Base-by-base conservation (phyloP, 2,113 vertebrate species). In the Tiliqua scincoides region DNA sequence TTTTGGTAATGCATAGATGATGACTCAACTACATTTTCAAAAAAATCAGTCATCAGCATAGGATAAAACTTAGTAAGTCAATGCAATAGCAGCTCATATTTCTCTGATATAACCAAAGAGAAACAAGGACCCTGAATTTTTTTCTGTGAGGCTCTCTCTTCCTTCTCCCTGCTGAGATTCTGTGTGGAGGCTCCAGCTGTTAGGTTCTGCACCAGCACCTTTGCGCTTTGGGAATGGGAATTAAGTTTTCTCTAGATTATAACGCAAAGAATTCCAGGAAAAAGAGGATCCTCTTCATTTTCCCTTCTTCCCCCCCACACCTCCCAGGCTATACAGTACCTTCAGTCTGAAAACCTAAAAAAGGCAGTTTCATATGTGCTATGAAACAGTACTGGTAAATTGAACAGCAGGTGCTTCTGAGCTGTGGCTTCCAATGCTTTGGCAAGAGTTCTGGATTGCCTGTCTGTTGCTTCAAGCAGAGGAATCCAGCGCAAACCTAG, bases 201-300 rank as follows among this genome's bases (percentile, higher is more conserved):
- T 84, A 59, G 12, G 37, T 18, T 84, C 85, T 85, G 85, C 84
- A 82, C 71, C 70, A 83, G 61, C 80, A 79, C 76, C 61, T 77
- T 43, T 37, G 35, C 74, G 84, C 89, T 85, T 32, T 79, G 89
- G 88, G 93, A 48, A 59, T 1, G 1, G 80, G 86, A 92, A 91
- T 90, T 87, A 1, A 80, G 85, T 94, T 91, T 89, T 88, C 85
- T 83, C 48, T 40, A 84, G 89, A 87, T 86, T 77, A 67, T 78
- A 2, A 0, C 80, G 73, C 70, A 17, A 30, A 88, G 88, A 86
- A 87, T 81, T n/a, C 25, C 74, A 65, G 82, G 85, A 82, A 84
- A 85, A 65, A 92, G 84, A 89, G 86, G 67, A 82, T 65, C 80
- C 75, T 67, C 20, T 71, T 40, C 84, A 32, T 67, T 54, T 32